Evolutionary conservation across 1,140 invertebrate genomes (phyloP).

Genomic region (Gryllus bimaculatus): DNA sequence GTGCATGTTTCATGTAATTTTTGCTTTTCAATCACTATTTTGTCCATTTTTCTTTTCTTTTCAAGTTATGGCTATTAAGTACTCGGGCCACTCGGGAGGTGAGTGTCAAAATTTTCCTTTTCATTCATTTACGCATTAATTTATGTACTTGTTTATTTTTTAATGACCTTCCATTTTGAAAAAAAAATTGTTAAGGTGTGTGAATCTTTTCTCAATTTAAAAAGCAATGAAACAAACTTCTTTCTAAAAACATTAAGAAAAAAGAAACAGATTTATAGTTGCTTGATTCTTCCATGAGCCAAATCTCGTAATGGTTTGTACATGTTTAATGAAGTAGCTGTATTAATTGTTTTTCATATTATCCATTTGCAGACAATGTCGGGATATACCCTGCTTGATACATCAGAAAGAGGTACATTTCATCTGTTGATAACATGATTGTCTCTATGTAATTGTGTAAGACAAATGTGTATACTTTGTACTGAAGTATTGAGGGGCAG

Average conservation of each 20-base stretch:
- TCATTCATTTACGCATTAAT: slow-evolving; percentile 2
- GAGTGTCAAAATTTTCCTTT: slow-evolving; percentile 20
- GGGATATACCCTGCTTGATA: no score
- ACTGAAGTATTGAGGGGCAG: not conserved
- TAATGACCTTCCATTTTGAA: not conserved
- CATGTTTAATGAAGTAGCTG: slow-evolving; percentile 1
- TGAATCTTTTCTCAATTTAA: not conserved
- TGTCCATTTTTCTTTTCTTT: slow-evolving; percentile 20
- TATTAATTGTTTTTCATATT: no score
- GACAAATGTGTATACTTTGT: not conserved
- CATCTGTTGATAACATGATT: no score
- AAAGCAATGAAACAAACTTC: no score
- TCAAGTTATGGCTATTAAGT: slow-evolving; percentile 22
- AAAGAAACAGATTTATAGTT: not conserved
- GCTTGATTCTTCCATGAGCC: not conserved
- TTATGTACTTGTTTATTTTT: not conserved
- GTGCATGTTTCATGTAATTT: slow-evolving; percentile 9
- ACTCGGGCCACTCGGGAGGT: slow-evolving; percentile 20
- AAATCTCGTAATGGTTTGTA: no score
- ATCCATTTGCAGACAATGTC: no score
- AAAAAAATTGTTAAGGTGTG: not conserved
- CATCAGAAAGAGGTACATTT: no score
- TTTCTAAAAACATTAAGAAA: no score
- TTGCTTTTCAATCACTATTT: slow-evolving; percentile 1
- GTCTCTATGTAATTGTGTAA: no score